Evolutionary conservation across 2,797 vertebrate species (phyloP), one percentile per base, ranked within the genome.

Genomic region (Megaceryle alcyon): DNA sequence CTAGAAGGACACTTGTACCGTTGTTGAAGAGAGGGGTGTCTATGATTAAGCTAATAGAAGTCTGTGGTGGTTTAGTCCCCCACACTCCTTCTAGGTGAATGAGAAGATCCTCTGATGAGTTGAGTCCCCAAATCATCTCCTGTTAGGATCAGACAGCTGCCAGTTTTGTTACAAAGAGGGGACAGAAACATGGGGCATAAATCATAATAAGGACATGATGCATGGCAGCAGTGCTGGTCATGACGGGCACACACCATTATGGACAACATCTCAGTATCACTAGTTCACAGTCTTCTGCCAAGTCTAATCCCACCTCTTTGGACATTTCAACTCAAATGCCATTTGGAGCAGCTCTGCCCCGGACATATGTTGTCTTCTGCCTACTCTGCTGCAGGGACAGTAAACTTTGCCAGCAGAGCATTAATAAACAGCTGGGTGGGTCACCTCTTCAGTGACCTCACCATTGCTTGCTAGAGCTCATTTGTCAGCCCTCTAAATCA

Each of bases 401-500:
- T 15, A 64, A 68, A 72, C 49, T 83, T 63, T 43, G 76, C 54
- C 69, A 92, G 85, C 3, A 4, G 29, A 86, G n/a, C 49, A 86
- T 70, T 21, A 64, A 72, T 33, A 61, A 86, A 66, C 88, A 95
- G 69, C 91, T 91, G 90, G 33, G 29, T 77, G 33, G 37, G 61
- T 92, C 61, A 92, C 37, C 39, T 75, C 57, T 89, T 70, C 79
- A 56, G 59, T 73, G 85, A 87, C 51, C 59, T 90, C 80, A 31
- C 63, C 25, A 20, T 81, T 29, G 39, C 29, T 82, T 79, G 56
- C 57, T 92, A 63, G 29, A 92, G 59, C 39, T 82, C 29, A 69
- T 92, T 72, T 90, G n/a, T 82, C 90, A 93, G 70, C 93, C 46
- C 29, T 48, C 68, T 88, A 90, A 86, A 90, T 84, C 83, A 86